These are phyloP conservation scores for Petrocephalus sullivani DNA, from an alignment of 2,797 vertebrate species.

Conservation along the genomic window DNA sequence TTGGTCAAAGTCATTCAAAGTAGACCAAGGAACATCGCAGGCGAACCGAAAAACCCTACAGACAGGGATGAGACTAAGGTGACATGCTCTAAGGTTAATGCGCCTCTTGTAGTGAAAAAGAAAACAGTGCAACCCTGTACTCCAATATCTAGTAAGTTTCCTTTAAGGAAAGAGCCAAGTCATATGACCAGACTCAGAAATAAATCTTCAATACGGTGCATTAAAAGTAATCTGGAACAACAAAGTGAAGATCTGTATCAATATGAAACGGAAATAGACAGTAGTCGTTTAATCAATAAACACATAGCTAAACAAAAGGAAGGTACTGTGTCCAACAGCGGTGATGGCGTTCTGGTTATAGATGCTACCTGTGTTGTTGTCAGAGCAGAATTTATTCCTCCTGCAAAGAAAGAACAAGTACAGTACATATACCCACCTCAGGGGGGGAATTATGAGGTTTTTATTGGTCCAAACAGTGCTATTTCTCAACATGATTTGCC, in stretches of 20 bases:
- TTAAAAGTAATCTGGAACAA: conserved; percentile 24
- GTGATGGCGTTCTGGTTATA: conserved; percentile 44
- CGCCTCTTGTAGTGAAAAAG: conserved; percentile 26
- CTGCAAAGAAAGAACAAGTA: conserved; percentile 58
- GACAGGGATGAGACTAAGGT: neutral
- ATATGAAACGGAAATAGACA: neutral
- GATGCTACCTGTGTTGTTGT: conserved; percentile 60
- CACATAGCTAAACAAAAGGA: conserved; percentile 35
- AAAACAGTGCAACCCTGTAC: conserved; percentile 25
- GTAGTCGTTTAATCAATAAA: conserved; percentile 22
- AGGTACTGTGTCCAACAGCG: conserved; percentile 36
- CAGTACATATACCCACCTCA: conserved; percentile 41
- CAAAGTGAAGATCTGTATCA: neutral
- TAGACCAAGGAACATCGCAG: neutral
- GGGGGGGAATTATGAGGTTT: conserved; percentile 23
- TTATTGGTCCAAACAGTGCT: neutral
- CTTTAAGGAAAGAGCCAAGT: conserved; percentile 65
- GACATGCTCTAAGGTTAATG: conserved; percentile 9
- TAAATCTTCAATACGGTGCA: conserved; percentile 22
- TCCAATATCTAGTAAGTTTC: conserved; percentile 48
- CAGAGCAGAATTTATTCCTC: conserved; percentile 56
- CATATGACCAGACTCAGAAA: conserved; percentile 35
- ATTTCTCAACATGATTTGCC: conserved; percentile 20
- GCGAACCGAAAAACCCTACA: neutral
- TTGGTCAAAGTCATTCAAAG: conserved; percentile 21